A percentile compares a stretch with the other conserved stretches of the same genome.
These are phyloP conservation scores for Pteropus rufus DNA, from an alignment of 2,797 vertebrate genomes.

Conservation along the genomic window DNA sequence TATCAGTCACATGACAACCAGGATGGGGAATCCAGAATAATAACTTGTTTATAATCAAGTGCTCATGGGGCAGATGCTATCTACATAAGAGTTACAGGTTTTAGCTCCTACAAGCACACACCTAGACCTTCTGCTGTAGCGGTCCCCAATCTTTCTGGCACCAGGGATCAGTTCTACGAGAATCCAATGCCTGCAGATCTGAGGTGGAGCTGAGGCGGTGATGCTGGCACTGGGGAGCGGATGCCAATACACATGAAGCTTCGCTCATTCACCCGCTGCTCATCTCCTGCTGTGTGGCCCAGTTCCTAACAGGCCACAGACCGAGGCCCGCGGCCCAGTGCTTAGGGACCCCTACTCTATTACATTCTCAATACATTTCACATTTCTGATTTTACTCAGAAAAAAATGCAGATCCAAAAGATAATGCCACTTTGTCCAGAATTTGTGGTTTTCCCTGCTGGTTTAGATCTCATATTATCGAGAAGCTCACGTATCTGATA, in stretches of 20 bases:
- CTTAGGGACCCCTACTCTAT: too few species aligned
- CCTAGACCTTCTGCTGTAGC: background rate
- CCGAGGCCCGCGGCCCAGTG: too few species aligned
- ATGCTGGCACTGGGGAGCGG: too few species aligned
- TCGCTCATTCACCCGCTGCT: too few species aligned
- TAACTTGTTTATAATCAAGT: background rate
- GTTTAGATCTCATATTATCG: slow-evolving; percentile 67
- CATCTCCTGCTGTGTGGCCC: too few species aligned
- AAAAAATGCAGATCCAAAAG: background rate
- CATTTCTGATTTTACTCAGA: background rate
- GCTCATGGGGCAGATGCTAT: background rate
- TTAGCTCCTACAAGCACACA: background rate
- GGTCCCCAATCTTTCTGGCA: too few species aligned
- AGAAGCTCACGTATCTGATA: slow-evolving; percentile 56
- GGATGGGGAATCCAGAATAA: background rate
- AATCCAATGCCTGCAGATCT: too few species aligned
- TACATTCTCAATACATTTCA: background rate
- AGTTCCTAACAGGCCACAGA: too few species aligned
- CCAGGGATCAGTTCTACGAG: too few species aligned
- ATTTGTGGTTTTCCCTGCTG: slow-evolving; percentile 64
- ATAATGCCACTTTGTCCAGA: background rate
- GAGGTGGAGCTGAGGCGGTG: too few species aligned
- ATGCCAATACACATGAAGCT: too few species aligned
- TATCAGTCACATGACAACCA: background rate
- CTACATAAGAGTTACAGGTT: background rate